Conservation (phyloP, 2,113 vertebrate species). For the Burhinus bistriatus region DNA sequence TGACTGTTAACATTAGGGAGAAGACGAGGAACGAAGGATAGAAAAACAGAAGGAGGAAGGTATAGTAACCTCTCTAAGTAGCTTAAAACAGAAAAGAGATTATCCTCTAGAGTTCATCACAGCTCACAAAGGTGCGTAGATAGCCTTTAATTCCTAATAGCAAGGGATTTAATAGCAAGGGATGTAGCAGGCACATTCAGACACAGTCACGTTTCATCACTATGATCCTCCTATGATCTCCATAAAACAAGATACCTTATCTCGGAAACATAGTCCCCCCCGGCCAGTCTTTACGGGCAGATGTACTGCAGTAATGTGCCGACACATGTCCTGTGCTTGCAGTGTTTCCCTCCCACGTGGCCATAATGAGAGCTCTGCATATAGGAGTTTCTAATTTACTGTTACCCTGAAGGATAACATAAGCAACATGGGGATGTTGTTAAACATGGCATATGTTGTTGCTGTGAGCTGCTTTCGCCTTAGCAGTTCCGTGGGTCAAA, state of each 20-base stretch:
- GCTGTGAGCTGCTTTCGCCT: not conserved
- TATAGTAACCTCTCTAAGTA: not conserved
- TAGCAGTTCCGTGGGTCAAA: not conserved
- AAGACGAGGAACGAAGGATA: not conserved
- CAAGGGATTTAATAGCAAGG: not conserved
- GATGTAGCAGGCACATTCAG: not conserved
- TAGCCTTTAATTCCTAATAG: not conserved
- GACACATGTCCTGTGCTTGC: not conserved
- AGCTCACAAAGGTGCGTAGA: not conserved
- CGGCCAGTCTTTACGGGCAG: fast-evolving
- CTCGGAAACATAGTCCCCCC: fast-evolving
- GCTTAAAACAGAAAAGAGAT: not conserved
- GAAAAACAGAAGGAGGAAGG: not conserved
- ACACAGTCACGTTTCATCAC: not conserved
- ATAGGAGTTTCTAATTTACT: not conserved
- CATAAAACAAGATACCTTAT: not conserved
- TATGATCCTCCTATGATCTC: not conserved
- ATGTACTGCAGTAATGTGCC: not conserved
- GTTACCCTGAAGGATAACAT: not conserved
- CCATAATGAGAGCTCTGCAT: not conserved
- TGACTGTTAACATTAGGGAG: not conserved
- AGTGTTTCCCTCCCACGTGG: not conserved
- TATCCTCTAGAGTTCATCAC: not conserved
- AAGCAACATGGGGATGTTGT: not conserved
- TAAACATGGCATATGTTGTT: not conserved